phyloP scores from a whole-genome alignment of 2,888 invertebrate species.

The Coelinius sp. region DNA sequence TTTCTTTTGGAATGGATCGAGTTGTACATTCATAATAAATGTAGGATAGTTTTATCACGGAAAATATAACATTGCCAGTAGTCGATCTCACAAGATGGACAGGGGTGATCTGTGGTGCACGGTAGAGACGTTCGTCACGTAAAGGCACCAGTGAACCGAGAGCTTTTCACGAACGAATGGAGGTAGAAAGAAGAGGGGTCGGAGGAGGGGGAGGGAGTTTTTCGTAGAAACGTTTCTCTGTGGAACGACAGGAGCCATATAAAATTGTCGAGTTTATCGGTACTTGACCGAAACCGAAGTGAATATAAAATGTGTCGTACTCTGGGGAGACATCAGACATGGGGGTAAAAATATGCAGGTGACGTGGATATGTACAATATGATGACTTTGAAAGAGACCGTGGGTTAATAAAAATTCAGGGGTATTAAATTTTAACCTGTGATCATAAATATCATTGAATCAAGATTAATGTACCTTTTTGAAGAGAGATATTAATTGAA shows the following conservation, averaged over 20 bases:
- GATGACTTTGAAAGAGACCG: neutral
- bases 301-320: slow-evolving; percentile 54
- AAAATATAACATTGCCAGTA: slow-evolving; percentile 8
- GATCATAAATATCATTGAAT: no score
- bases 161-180: slow-evolving; percentile 36
- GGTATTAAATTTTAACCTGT: no score
- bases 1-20: neutral
- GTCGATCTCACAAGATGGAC: slow-evolving; percentile 41
- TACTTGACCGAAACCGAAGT: slow-evolving; percentile 53
- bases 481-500: no score
- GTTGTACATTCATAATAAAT: neutral
- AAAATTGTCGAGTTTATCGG: slow-evolving; percentile 56
- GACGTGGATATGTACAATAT: neutral
- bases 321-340: slow-evolving; percentile 42
- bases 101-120: slow-evolving; percentile 28
- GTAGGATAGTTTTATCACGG: slow-evolving; percentile 10
- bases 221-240: slow-evolving; percentile 34
- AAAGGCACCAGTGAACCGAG: slow-evolving; percentile 26
- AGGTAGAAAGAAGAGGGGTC: slow-evolving; percentile 6
- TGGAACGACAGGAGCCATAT: slow-evolving; percentile 46
- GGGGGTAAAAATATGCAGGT: slow-evolving; percentile 14
- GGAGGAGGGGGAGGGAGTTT: slow-evolving; percentile 29
- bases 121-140: slow-evolving; percentile 45
- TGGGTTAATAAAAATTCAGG: neutral
- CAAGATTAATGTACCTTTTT: no score